Base-by-base conservation (phyloP, 2,797 vertebrate species). In the Protonibea diacanthus region DNA sequence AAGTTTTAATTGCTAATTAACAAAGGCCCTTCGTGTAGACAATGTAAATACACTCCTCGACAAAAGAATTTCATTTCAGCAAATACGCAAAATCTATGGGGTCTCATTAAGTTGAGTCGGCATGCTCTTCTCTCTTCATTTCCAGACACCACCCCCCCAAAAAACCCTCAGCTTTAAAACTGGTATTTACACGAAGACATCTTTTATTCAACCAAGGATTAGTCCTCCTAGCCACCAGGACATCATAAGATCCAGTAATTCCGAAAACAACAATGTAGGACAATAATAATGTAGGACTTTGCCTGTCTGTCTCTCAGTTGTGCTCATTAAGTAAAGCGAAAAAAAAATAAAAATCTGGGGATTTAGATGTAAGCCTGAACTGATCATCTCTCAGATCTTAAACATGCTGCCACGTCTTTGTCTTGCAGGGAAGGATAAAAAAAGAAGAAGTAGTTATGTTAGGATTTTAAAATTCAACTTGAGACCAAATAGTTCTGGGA, bases 251-350 rank as follows among this genome's bases (percentile, higher is more conserved):
- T 65, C 48, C 23, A 9, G 3, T 75, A 62, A 84, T 69, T 58
- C 61, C 69, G 25, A 27, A 80, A 76, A 78, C 23, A 70, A 59
- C 27, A 74, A 53, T 66, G 51, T 27, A 15, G 20, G 20, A 44
- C 12, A 44, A 12, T 44, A 13, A 38, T 38, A 38, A 38, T 38
- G 33, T 38, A 38, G 33, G 33, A 71, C 64, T 65, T 8, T 81
- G 64, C 64, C 59, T 59, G 18, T 72, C 56, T 62, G 56, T 51
- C 47, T 81, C 76, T 85, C 74, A 73, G 61, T 79, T 73, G 69
- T 78, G 66, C 80, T 90, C 67, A 85, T 88, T 86, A 88, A 77
- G 38, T 61, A n/a, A 77, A 64, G 71, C 73, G 25, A 3, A 27
- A 33, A 7, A 33, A 33, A 33, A 80, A 76, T 72, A 21, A 62